Base-by-base conservation (phyloP, 2,888 invertebrate species). In the Dryocosmus kuriphilus region DNA sequence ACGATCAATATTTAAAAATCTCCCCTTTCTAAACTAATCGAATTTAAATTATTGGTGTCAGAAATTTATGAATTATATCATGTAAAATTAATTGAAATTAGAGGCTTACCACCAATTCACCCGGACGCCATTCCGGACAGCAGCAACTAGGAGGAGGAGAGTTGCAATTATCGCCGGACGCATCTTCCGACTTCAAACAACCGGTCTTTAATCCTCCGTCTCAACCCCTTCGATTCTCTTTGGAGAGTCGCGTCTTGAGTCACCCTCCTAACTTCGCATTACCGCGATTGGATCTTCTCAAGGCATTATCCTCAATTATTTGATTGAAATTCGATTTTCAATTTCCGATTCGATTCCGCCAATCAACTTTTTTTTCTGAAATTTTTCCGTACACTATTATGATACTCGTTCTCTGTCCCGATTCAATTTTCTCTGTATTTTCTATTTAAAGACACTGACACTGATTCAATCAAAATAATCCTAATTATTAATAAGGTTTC, bases 81-180 rank as follows among this genome's bases (percentile, higher is more conserved):
- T n/a, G 14, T n/a, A 63, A 38, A 38, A 65, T 65, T 65, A 51
- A 73, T 46, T 22, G 9, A 55, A 30, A 65, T 30, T 76, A 46
- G 62, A 24, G 71, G 88, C 91, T 91, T 85, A 91, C 91, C 91
- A 91, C 91, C 91, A 91, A 85, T 91, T 91, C 63, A 91, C 91
- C 77, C 87, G 86, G 74, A 85, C 90, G 79, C 89, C 88, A 82
- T 88, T 88, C 80, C 86, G 87, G 83, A 87, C 86, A 80, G 86
- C 88, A 84, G 89, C 76, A 65, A 86, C 78, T 80, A 85, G 83
- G 80, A 90, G 80, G 61, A 78, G 79, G 80, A 79, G 51, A 78
- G 65, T 67, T 81, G 81, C 74, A 62, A 81, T 74, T 62, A 81
- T 75, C 79, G 82, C 79, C 60, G 81, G 76, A 80, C 80, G 80